Conservation (phyloP, 2,113 vertebrate species). For the Amazona vittata region DNA sequence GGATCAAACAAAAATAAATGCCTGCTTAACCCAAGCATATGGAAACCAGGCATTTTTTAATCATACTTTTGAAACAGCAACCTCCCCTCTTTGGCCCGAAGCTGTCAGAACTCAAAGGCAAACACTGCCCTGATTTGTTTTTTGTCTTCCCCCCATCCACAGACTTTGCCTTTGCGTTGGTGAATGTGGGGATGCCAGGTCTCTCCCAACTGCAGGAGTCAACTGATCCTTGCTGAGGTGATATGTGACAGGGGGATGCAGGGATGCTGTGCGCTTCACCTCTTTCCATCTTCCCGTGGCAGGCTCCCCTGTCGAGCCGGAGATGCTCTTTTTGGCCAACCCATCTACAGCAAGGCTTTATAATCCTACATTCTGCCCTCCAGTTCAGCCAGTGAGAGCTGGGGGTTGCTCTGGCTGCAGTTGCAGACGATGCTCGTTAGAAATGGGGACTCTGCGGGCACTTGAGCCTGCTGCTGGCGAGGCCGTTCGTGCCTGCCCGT, state of each 20-base stretch:
- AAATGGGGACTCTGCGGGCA: neutral
- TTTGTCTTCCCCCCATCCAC: neutral
- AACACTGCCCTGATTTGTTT: neutral
- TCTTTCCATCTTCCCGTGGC: fast-evolving
- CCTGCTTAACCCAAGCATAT: constrained; percentile 6
- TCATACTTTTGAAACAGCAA: constrained; percentile 28
- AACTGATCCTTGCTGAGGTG: neutral
- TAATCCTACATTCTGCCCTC: neutral
- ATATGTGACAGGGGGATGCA: fast-evolving
- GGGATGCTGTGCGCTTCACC: fast-evolving
- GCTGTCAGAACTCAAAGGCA: constrained; percentile 8
- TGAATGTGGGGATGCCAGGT: neutral
- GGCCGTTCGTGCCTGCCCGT: neutral
- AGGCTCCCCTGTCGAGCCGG: neutral
- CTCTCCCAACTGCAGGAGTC: neutral
- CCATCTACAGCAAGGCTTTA: neutral
- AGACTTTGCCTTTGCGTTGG: neutral
- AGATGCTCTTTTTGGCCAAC: neutral
- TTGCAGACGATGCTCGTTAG: neutral
- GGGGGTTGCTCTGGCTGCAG: neutral
- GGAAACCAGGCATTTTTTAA: neutral
- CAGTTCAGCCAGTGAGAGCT: neutral
- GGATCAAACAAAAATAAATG: constrained; percentile 37
- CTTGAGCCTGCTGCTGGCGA: neutral
- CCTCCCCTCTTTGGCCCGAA: neutral